Conservation (phyloP, 2,888 invertebrate species). For the Galeruca laticollis region DNA sequence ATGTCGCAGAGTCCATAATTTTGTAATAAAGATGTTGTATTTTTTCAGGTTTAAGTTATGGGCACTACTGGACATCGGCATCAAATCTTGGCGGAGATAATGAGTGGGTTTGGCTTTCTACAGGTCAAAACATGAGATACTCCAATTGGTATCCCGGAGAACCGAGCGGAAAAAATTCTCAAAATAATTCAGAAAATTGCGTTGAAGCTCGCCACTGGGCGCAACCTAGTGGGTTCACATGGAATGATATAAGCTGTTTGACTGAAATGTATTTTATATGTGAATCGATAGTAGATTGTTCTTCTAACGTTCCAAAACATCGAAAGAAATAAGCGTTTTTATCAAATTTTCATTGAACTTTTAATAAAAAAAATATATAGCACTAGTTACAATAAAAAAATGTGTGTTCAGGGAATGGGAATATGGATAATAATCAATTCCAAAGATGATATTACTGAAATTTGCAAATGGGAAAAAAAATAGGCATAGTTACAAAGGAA, state of each 20-base stretch:
- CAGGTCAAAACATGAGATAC: slow-evolving; percentile 33
- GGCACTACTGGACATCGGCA: slow-evolving; percentile 37
- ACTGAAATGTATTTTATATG: slow-evolving; percentile 37
- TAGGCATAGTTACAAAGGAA: too few species aligned
- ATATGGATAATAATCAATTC: too few species aligned
- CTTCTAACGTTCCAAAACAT: background rate
- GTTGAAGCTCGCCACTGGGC: slow-evolving; percentile 34
- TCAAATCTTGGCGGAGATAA: slow-evolving; percentile 26
- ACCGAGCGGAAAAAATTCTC: slow-evolving; percentile 18
- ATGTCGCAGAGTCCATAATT: too few species aligned
- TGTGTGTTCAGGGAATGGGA: too few species aligned
- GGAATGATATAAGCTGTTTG: slow-evolving; percentile 37
- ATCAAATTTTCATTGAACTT: too few species aligned
- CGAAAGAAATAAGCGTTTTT: background rate
- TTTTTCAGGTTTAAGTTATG: slow-evolving; percentile 29
- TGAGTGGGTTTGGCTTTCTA: slow-evolving; percentile 39
- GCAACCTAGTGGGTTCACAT: slow-evolving; percentile 33
- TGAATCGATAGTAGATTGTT: slow-evolving; percentile 32
- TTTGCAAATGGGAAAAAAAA: too few species aligned
- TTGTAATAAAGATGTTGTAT: too few species aligned
- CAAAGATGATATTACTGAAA: too few species aligned
- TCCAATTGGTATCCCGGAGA: slow-evolving; percentile 40
- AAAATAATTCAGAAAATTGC: slow-evolving; percentile 32
- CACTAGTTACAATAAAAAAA: too few species aligned
- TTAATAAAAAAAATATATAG: too few species aligned